Evolutionary conservation across 2,888 invertebrate genomes (phyloP).

Genomic region (Diadegma fenestrale): DNA sequence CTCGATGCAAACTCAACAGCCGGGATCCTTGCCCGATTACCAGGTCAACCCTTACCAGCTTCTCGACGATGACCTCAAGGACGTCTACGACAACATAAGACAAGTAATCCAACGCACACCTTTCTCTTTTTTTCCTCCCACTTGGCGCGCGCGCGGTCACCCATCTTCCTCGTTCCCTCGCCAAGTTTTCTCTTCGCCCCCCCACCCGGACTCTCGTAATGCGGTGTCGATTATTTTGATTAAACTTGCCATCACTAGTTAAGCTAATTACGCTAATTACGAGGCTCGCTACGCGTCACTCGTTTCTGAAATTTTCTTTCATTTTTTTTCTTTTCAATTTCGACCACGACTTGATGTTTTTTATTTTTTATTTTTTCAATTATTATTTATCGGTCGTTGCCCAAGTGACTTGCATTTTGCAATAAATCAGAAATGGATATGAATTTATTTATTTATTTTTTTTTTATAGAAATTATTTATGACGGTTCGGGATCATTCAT

Average conservation of each 20-base stretch:
- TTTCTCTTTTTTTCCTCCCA: slow-evolving; percentile 48
- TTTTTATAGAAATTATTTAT: too few species aligned
- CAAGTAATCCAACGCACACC: slow-evolving; percentile 88
- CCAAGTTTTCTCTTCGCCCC: slow-evolving; percentile 52
- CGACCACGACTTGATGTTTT: background rate
- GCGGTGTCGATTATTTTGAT: slow-evolving; percentile 28
- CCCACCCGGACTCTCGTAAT: slow-evolving; percentile 9
- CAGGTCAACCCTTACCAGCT: slow-evolving; percentile 95
- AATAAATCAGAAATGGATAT: too few species aligned
- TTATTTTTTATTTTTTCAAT: background rate
- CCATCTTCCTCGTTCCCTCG: slow-evolving; percentile 37
- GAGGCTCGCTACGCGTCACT: background rate
- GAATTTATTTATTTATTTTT: too few species aligned
- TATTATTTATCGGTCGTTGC: background rate
- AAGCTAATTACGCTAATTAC: background rate
- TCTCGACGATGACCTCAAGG: slow-evolving; percentile 94
- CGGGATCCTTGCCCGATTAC: slow-evolving; percentile 92
- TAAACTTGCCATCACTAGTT: slow-evolving; percentile 5
- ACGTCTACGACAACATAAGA: slow-evolving; percentile 94
- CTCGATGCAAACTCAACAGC: slow-evolving; percentile 92
- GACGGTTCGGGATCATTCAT: background rate
- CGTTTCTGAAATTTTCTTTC: background rate
- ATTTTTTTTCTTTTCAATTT: background rate
- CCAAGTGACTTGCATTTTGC: background rate
- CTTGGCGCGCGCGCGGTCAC: background rate